Conservation (phyloP, 2,113 vertebrate species). For the Hydrolagus affinis region DNA sequence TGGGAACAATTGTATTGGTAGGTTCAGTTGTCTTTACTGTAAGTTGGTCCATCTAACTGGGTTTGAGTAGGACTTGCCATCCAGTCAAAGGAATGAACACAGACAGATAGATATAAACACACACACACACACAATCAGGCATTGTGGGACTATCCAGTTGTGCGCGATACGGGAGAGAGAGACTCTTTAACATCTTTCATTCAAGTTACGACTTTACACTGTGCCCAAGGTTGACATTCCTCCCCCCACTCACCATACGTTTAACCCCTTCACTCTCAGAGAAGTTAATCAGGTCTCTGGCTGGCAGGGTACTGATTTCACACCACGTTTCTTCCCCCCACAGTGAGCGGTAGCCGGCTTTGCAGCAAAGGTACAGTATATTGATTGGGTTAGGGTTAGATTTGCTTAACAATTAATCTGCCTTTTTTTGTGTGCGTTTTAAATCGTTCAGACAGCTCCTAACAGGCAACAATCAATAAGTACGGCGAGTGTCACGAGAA, state of each 20-base stretch:
- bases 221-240: background rate
- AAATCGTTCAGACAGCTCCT: background rate
- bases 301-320: background rate
- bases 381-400: background rate
- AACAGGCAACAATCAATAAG: background rate
- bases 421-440: background rate
- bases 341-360: no score
- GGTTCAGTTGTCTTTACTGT: background rate
- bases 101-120: no score
- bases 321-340: background rate
- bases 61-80: background rate
- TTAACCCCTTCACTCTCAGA: background rate
- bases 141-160: background rate
- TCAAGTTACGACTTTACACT: background rate
- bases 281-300: background rate
- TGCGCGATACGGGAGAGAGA: background rate
- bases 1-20: background rate
- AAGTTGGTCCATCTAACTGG: background rate
- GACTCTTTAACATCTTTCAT: background rate
- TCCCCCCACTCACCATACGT: background rate
- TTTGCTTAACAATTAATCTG: background rate
- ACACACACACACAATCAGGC: background rate
- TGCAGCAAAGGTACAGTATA: background rate
- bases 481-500: background rate
- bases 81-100: background rate